phyloP scores from a whole-genome alignment of 1,140 invertebrate genomes.

The Brachionus asplanchnoidis region DNA sequence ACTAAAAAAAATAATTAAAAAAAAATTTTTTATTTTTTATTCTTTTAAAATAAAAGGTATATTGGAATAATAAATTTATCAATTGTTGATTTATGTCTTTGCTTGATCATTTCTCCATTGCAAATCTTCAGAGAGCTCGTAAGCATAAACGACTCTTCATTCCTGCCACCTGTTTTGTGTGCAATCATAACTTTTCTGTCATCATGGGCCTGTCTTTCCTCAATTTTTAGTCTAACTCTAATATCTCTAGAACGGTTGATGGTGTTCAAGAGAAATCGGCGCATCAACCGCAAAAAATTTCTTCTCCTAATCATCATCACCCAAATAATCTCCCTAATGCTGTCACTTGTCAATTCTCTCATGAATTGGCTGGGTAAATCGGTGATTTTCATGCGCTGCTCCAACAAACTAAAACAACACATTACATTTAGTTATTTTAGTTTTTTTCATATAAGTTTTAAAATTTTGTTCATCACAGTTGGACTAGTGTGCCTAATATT shows the following conservation, averaged over 20 bases:
- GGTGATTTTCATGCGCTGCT: not conserved
- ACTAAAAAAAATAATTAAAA: not conserved
- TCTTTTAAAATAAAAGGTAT: constrained; percentile 1
- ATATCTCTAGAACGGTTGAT: constrained; percentile 14
- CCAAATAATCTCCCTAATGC: not conserved
- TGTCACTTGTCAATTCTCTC: not conserved
- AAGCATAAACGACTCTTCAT: not conserved
- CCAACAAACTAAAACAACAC: not conserved
- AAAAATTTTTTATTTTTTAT: not conserved
- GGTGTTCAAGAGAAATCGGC: constrained; percentile 28
- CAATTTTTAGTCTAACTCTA: constrained; percentile 29
- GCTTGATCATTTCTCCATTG: not conserved
- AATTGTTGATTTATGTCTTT: constrained; percentile 11
- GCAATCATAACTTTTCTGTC: not conserved
- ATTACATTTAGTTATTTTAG: not conserved
- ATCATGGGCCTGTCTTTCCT: constrained; percentile 38
- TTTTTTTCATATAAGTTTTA: constrained; percentile 6
- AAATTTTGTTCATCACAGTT: not conserved
- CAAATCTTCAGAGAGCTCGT: constrained; percentile 30
- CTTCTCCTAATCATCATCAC: not conserved
- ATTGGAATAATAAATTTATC: constrained; percentile 33
- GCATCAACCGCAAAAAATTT: not conserved
- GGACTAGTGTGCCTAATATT: not conserved
- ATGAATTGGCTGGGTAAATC: constrained; percentile 12
- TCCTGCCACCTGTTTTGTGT: not conserved